Evolutionary conservation across 2,113 vertebrate genomes (phyloP).

Genomic region (Vidua chalybeata): DNA sequence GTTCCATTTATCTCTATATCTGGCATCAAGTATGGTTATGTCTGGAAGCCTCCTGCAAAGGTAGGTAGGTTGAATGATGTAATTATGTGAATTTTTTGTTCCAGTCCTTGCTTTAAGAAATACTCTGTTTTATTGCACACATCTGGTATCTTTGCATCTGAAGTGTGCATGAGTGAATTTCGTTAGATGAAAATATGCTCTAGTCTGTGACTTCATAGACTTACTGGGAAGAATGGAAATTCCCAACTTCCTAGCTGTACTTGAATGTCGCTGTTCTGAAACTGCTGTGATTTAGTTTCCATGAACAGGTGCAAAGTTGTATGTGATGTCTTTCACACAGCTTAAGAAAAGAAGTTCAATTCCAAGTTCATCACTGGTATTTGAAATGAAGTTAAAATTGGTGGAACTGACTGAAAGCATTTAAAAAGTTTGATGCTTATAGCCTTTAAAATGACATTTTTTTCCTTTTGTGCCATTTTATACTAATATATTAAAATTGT

Average conservation of each 20-base stretch:
- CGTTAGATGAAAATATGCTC: background rate
- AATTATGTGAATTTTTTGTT: background rate
- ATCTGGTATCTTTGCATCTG: background rate
- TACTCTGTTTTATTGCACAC: background rate
- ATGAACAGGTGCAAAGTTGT: background rate
- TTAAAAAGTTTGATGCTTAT: background rate
- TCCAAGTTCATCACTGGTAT: background rate
- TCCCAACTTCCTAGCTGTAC: conserved; percentile 5
- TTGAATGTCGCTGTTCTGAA: conserved; percentile 26
- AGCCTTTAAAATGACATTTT: conserved; percentile 29
- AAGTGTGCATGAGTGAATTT: background rate
- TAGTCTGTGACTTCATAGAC: conserved; percentile 3
- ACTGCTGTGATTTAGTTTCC: background rate
- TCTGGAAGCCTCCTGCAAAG: conserved; percentile 9
- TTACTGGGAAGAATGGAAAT: conserved; percentile 5
- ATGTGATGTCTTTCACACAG: background rate
- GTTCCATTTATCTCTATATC: background rate
- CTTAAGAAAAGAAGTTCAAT: conserved; percentile 6
- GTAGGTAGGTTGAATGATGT: background rate
- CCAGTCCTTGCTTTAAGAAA: background rate
- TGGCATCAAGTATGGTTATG: background rate
- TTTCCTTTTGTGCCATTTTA: conserved; percentile 61
- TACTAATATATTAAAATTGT: conserved; percentile 54
- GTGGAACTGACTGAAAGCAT: background rate
- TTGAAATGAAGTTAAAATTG: background rate